Evolutionary conservation across 2,888 invertebrate species (phyloP), one percentile per base, ranked within the genome.

Genomic region (Cantharis nigra): DNA sequence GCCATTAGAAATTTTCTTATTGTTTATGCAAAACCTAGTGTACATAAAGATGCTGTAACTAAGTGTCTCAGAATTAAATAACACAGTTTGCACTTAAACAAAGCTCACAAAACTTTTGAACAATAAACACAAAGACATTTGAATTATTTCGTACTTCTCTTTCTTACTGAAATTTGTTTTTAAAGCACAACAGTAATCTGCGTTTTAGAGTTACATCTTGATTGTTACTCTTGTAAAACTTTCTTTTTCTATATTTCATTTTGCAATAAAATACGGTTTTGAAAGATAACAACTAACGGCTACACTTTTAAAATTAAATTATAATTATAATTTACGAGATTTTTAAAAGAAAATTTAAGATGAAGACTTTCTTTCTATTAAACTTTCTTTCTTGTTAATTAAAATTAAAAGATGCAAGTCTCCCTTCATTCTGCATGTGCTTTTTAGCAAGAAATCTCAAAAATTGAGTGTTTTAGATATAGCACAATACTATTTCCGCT

Each of bases 91-190:
- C 79, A 77, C 81, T 80, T 81, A 80, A 78, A 80, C 71, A 65
- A 69, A 75, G 78, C 71, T 76, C 78, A 79, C 71, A 80, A 82
- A 78, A 75, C 80, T 81, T 81, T 79, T 76, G 73, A 78, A 77
- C 80, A 82, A 80, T 81, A 76, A 79, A 77, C 75, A 79, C 78
- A 79, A 79, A 80, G 80, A 82, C 80, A 78, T 81, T 81, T 83
- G 81, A 82, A 83, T 82, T 82, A 81, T 81, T 83, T 80, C 82
- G 78, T 78, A 82, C 81, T 77, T 75, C 79, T 80, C 76, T 74
- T 75, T 77, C 80, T 79, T 79, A 75, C 78, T 76, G 79, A 81
- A 80, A 82, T 23, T 82, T 82, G 81, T 81, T 81, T 81, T 81
- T 75, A 75, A 78, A 80, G 77, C 79, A 71, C 76, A 69, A 70